Base-by-base conservation (phyloP, 2,888 invertebrate species). In the Andrena minutula region DNA sequence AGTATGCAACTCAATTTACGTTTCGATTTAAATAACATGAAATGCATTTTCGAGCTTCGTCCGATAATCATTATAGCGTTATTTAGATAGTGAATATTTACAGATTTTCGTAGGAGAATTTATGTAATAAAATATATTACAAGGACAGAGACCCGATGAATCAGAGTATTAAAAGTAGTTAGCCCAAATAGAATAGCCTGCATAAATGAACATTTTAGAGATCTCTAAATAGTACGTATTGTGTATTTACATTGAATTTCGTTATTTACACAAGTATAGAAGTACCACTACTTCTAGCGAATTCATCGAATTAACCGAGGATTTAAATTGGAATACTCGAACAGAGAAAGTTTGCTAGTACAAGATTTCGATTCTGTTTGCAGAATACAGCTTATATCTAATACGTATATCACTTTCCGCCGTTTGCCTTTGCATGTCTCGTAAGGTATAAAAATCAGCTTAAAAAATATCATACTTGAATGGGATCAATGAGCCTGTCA, bases 221-320 rank as follows among this genome's bases (percentile, higher is more conserved):
- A 68, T 77, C 60, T 76, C 68, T 79, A 80, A 80, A 80, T 71
- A 81, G 49, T 78, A 76, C 47, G 51, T 77, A 79, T 73, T 75
- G 66, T 79, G 64, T 82, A 82, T 87, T 77, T 88, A 88, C 83
- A 88, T 66, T 74, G 64, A 83, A 78, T 82, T 75, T 79, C 75
- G 73, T 80, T 88, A 88, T 88, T 88, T 88, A 88, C 88, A 88
- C 53, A 83, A 74, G 68, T 75, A 51, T 30, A 74, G 75, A 76
- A 76, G 61, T 75, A 73, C 23, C 49, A 16, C 71, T 41, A 79
- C 74, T 72, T 79, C 47, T 5, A 64, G 70, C 41, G 69, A 72
- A 79, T 10, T 65, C 41, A 12, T 41, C 69, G 71, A 63, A 35
- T 76, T 53, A 56, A 82, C 32, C 8, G 68, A 79, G 63, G 41